A percentile compares a stretch with the other conserved stretches of the same genome.
Conservation (phyloP, 2,113 vertebrate genomes). For the Hiodon tergisus region DNA sequence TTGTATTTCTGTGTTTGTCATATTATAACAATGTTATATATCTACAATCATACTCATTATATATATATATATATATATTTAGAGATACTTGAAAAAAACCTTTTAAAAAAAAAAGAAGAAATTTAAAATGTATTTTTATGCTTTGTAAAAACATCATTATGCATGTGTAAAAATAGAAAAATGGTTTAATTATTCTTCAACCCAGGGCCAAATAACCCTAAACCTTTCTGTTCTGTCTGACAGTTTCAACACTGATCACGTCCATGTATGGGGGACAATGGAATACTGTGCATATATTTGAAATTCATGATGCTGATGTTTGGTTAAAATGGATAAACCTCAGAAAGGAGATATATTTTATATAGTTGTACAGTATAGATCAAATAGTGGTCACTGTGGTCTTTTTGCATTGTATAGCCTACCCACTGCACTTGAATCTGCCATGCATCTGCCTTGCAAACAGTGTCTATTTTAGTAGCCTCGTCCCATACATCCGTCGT, state of each 20-base stretch:
- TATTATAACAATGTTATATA: neutral
- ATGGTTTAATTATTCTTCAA: too few species aligned
- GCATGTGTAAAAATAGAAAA: neutral
- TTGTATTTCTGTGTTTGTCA: neutral
- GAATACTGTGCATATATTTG: neutral
- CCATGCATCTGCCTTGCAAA: too few species aligned
- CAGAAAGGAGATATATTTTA: too few species aligned
- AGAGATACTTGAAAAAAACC: constrained; percentile 12
- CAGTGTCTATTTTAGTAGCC: too few species aligned
- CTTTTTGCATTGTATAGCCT: too few species aligned
- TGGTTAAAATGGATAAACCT: too few species aligned
- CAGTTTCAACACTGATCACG: neutral
- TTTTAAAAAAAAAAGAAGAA: neutral
- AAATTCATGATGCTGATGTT: neutral
- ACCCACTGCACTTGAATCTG: too few species aligned
- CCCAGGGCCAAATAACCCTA: too few species aligned
- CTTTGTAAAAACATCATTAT: neutral
- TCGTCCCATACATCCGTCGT: too few species aligned
- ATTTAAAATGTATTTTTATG: constrained; percentile 2
- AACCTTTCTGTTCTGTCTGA: too few species aligned
- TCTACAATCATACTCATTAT: neutral
- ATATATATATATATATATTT: constrained; percentile 13
- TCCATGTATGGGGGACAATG: neutral
- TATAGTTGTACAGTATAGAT: too few species aligned
- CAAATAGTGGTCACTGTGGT: too few species aligned